Evolutionary conservation across 35 echinoderm and acorn worm species (phyloP).

Genomic region (Ophiothrix spiculata): DNA sequence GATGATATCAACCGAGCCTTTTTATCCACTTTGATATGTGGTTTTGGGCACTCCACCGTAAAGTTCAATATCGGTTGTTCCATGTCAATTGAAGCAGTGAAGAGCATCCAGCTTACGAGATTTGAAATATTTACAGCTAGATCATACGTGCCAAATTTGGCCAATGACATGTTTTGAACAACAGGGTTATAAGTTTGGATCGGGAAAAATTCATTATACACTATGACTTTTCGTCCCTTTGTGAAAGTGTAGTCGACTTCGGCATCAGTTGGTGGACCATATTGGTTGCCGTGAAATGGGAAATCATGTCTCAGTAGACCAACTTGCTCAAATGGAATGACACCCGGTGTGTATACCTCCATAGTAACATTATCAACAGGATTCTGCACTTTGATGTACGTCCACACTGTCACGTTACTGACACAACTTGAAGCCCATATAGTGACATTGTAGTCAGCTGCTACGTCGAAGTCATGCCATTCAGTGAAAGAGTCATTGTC

Average conservation of each 20-base stretch:
- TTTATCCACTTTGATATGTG: conserved; percentile 48
- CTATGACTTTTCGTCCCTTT: background rate
- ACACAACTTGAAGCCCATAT: conserved; percentile 69
- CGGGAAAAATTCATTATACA: conserved; percentile 47
- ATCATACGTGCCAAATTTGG: conserved; percentile 56
- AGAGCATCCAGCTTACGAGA: conserved; percentile 77
- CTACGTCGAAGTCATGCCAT: conserved; percentile 67
- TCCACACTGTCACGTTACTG: conserved; percentile 58
- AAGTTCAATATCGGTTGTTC: conserved; percentile 67
- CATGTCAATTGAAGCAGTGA: conserved; percentile 75
- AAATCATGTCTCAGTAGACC: conserved; percentile 63
- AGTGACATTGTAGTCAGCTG: conserved; percentile 75
- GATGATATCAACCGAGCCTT: conserved; percentile 38
- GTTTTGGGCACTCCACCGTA: conserved; percentile 30
- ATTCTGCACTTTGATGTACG: conserved; percentile 84
- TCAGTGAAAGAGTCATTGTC: conserved; percentile 45
- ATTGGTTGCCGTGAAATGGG: conserved; percentile 56
- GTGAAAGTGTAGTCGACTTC: conserved; percentile 60
- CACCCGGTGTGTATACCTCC: conserved; percentile 60
- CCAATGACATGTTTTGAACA: conserved; percentile 63
- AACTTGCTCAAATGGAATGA: conserved; percentile 60
- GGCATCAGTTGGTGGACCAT: conserved; percentile 78
- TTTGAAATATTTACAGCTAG: conserved; percentile 75
- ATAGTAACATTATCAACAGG: conserved; percentile 63
- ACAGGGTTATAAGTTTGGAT: conserved; percentile 69